Percentiles rank a stretch among this genome's conserved stretches.
These are phyloP conservation scores for Sycon ciliatum DNA, from an alignment of 37 sponge, comb jelly and placozoan genomes.

Conservation along the genomic window DNA sequence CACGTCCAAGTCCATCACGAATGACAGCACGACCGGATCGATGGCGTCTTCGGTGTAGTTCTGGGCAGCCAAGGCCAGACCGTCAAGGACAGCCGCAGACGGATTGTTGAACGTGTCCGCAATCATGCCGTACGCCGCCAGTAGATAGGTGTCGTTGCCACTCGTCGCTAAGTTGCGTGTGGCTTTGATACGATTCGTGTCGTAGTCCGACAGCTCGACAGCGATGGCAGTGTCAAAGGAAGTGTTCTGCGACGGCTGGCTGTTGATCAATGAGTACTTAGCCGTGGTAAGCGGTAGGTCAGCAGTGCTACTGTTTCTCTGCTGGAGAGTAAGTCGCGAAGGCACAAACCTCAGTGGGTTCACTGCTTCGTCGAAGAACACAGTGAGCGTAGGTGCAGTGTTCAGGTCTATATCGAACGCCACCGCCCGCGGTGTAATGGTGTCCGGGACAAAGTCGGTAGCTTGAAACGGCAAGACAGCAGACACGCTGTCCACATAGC, in stretches of 20 bases:
- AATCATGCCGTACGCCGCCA: too few species aligned
- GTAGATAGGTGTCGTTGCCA: too few species aligned
- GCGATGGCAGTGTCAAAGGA: neutral
- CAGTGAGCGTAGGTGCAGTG: constrained; percentile 19
- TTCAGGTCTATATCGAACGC: constrained; percentile 71
- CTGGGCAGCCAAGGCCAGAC: too few species aligned
- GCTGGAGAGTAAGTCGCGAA: neutral
- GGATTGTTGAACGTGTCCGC: too few species aligned
- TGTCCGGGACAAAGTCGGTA: constrained; percentile 42
- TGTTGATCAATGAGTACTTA: too few species aligned
- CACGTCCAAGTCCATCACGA: neutral
- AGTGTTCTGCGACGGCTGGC: too few species aligned
- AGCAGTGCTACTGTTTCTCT: too few species aligned
- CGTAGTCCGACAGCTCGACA: neutral
- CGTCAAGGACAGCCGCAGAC: too few species aligned
- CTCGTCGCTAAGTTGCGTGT: too few species aligned
- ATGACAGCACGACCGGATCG: neutral
- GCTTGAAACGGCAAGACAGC: constrained; percentile 45
- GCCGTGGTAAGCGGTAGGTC: too few species aligned
- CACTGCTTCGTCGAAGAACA: constrained; percentile 22
- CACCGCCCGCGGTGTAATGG: constrained; percentile 47
- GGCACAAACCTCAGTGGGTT: neutral
- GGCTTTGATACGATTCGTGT: neutral
- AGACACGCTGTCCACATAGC: constrained; percentile 52
- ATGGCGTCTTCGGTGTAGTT: neutral